These are phyloP conservation scores for Marmota flaviventris DNA, from an alignment of 2,113 vertebrate species.

Conservation along the genomic window DNA sequence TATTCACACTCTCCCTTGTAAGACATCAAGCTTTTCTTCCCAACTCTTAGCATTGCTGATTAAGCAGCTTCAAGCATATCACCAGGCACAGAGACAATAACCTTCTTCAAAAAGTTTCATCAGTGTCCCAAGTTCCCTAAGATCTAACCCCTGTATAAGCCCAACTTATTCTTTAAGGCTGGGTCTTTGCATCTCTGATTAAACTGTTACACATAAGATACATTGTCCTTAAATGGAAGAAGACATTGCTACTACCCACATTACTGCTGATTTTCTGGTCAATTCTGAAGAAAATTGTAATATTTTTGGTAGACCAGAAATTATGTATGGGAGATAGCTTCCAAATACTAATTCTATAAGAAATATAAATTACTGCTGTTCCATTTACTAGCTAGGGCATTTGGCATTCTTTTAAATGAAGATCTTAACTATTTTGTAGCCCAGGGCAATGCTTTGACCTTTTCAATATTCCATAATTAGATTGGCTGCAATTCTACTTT, in stretches of 20 bases:
- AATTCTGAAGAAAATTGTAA: constrained; percentile 42
- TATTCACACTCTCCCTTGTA: neutral
- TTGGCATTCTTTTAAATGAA: constrained; percentile 80
- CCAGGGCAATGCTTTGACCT: constrained; percentile 86
- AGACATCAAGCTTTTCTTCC: neutral
- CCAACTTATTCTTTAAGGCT: neutral
- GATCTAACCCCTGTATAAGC: neutral
- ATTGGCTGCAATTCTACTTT: constrained; percentile 85
- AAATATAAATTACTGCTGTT: constrained; percentile 63
- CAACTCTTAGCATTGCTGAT: neutral
- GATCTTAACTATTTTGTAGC: constrained; percentile 80
- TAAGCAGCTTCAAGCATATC: neutral
- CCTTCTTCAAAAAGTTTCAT: neutral
- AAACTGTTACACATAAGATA: neutral
- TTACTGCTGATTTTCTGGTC: neutral
- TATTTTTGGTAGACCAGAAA: constrained; percentile 24
- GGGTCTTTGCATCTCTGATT: neutral
- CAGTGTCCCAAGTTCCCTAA: neutral
- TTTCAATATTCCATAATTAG: constrained; percentile 89
- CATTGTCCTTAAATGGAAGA: neutral
- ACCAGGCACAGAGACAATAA: neutral
- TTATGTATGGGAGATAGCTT: constrained; percentile 29
- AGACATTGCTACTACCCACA: neutral
- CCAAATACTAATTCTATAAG: constrained; percentile 66
- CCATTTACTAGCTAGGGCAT: constrained; percentile 67